A percentile compares a stretch with the other conserved stretches of the same genome.
Conservation (phyloP, 1,140 invertebrate genomes). For the Trissolcus basalis region DNA sequence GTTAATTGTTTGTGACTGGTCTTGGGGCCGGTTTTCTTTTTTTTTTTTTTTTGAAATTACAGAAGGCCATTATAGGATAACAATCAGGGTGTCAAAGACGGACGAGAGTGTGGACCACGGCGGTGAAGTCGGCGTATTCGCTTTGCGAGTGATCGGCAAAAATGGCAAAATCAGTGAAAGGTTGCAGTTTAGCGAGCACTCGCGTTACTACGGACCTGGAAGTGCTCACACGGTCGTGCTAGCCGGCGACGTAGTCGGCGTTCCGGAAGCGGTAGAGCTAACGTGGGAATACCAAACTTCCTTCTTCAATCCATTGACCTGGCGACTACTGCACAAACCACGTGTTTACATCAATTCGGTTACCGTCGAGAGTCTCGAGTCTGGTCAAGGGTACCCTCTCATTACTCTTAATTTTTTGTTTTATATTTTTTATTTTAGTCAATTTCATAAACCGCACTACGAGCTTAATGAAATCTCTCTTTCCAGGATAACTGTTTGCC, state of each 20-base stretch:
- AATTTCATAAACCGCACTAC: slow-evolving; percentile 14
- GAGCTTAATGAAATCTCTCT: slow-evolving; percentile 34
- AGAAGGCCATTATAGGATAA: slow-evolving; percentile 86
- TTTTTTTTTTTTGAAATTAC: slow-evolving; percentile 56
- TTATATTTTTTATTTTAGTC: not conserved
- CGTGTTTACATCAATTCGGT: slow-evolving; percentile 83
- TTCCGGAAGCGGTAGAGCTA: slow-evolving; percentile 80
- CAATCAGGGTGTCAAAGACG: slow-evolving; percentile 83
- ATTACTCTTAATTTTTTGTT: too few relatives aligned
- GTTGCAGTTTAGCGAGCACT: slow-evolving; percentile 77
- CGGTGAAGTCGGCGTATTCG: slow-evolving; percentile 85
- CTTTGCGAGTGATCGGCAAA: slow-evolving; percentile 81
- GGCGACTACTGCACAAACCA: slow-evolving; percentile 84
- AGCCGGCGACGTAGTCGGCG: slow-evolving; percentile 80
- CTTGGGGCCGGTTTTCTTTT: not conserved
- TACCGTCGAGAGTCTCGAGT: slow-evolving; percentile 83
- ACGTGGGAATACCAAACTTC: slow-evolving; percentile 87
- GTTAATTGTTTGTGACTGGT: not conserved
- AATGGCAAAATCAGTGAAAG: slow-evolving; percentile 79
- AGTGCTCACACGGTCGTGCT: slow-evolving; percentile 82
- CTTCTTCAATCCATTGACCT: slow-evolving; percentile 88
- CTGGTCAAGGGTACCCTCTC: slow-evolving; percentile 76
- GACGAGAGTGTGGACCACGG: slow-evolving; percentile 83
- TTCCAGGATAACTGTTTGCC: slow-evolving; percentile 73
- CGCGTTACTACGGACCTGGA: slow-evolving; percentile 83